Conservation (phyloP, 2,113 vertebrate species). For the Silurus meridionalis region DNA sequence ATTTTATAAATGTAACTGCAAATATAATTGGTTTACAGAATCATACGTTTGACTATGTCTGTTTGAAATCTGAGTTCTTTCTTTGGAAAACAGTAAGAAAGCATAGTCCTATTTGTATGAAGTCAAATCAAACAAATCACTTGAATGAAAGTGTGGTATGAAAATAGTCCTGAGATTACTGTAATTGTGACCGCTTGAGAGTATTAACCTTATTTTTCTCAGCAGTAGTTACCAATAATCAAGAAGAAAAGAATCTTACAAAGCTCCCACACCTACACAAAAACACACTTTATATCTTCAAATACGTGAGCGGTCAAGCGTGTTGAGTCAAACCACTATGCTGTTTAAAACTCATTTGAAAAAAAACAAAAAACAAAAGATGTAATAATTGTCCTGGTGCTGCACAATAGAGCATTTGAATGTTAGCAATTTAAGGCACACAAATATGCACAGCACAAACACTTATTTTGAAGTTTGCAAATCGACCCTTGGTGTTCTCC, state of each 20-base stretch:
- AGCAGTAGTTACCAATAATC: neutral
- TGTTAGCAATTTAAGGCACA: neutral
- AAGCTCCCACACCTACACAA: neutral
- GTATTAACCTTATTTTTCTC: neutral
- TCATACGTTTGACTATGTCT: neutral
- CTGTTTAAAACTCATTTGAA: neutral
- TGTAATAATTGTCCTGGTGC: neutral
- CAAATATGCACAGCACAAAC: slow-evolving; percentile 10
- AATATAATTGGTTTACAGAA: no score
- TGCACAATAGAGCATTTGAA: neutral
- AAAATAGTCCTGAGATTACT: neutral
- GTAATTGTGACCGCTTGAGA: neutral
- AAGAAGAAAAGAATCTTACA: neutral
- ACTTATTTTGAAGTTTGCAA: neutral
- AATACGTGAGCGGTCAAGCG: neutral
- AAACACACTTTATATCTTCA: neutral
- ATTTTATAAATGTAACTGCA: no score
- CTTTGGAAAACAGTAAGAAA: neutral
- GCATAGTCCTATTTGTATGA: neutral
- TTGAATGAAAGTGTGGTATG: neutral
- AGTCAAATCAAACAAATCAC: neutral
- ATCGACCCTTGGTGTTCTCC: slow-evolving; percentile 11
- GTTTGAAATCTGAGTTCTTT: neutral
- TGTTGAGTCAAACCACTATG: neutral
- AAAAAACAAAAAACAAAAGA: neutral